Evolutionary conservation across 2,888 invertebrate genomes (phyloP).

Genomic region (Glomeris marginata): DNA sequence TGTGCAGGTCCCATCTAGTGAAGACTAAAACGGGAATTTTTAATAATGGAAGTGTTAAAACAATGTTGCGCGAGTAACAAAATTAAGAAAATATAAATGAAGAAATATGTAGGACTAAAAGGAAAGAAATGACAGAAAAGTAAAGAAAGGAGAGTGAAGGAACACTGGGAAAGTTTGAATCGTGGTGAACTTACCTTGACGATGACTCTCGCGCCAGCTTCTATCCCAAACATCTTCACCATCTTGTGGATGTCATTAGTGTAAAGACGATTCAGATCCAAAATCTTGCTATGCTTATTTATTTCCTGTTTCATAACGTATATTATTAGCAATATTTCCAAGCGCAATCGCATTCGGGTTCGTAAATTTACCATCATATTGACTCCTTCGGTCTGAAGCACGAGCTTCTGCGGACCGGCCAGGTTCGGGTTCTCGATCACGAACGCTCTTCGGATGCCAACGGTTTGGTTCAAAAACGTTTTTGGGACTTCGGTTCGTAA

Average conservation of each 20-base stretch:
- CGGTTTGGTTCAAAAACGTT: conserved; percentile 62
- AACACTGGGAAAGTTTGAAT: background rate
- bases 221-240: conserved; percentile 83
- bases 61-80: too few species aligned
- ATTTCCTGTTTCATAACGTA: conserved; percentile 65
- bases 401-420: conserved; percentile 31
- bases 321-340: too few species aligned
- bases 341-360: too few species aligned
- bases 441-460: conserved; percentile 68
- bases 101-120: too few species aligned
- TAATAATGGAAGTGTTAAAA: too few species aligned
- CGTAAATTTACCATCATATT: conserved; percentile 51
- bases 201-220: conserved; percentile 82
- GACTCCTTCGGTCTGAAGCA: conserved; percentile 87
- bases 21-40: too few species aligned
- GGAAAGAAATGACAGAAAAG: too few species aligned
- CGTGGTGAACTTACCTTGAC: conserved; percentile 44
- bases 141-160: too few species aligned
- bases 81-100: too few species aligned
- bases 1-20: too few species aligned
- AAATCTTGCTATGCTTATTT: conserved; percentile 58
- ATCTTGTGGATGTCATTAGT: conserved; percentile 90
- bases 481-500: conserved; percentile 40
- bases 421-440: conserved; percentile 39
- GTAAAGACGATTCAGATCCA: conserved; percentile 69